These are phyloP conservation scores for human (Homo sapiens) DNA, from an alignment of 2,113 vertebrate species.

Conservation along the genomic window DNA sequence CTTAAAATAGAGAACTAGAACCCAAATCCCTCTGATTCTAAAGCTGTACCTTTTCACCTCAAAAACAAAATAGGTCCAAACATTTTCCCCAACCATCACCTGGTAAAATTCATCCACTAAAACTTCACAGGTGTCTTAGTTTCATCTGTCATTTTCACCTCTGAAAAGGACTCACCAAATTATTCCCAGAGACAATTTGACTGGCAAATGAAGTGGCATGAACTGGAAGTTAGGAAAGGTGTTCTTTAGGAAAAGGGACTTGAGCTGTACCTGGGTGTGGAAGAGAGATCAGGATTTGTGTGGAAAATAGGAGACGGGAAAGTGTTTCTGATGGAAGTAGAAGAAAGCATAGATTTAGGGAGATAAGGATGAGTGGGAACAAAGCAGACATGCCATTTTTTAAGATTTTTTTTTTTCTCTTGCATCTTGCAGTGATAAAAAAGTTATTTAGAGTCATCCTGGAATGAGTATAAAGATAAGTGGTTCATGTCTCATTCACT, in stretches of 20 bases:
- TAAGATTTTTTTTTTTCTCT: not conserved
- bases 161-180: not conserved
- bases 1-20: not conserved
- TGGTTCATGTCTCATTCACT: not conserved
- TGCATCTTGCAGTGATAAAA: not conserved
- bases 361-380: fast-evolving
- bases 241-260: not conserved
- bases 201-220: not conserved
- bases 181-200: not conserved
- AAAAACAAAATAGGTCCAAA: not conserved
- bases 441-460: not conserved
- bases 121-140: not conserved
- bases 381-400: not conserved
- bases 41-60: not conserved
- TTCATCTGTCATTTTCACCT: not conserved
- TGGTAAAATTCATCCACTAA: not conserved
- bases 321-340: not conserved
- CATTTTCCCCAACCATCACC: not conserved
- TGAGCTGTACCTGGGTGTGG: not conserved
- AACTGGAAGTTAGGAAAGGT: not conserved
- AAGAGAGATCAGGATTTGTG: not conserved
- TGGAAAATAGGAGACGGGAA: not conserved
- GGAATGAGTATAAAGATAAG: not conserved
- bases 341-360: not conserved
- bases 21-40: not conserved